phyloP scores from a whole-genome alignment of 2,113 vertebrate genomes.

The Perca schrenkii region DNA sequence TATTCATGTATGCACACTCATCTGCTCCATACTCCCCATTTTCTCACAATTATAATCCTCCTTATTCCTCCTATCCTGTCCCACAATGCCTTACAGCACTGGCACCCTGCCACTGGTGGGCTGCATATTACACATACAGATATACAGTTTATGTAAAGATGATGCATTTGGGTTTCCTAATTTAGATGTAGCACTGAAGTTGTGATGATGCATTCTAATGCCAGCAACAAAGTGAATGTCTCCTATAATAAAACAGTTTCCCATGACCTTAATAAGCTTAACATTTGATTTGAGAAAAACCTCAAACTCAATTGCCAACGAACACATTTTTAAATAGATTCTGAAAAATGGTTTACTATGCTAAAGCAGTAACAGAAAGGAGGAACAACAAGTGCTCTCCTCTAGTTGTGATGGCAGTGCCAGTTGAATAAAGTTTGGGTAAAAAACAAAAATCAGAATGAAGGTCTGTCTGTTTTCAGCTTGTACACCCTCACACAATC shows the following conservation, averaged over 20 bases:
- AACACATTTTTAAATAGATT: background rate
- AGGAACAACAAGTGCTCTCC: conserved; percentile 1
- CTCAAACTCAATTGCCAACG: background rate
- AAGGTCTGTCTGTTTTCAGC: conserved; percentile 1
- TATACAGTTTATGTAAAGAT: conserved; percentile 13
- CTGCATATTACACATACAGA: conserved; percentile 17
- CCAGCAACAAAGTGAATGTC: background rate
- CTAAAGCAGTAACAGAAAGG: background rate
- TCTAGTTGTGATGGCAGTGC: conserved; percentile 20
- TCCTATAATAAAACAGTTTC: background rate
- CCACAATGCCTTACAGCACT: conserved; percentile 29
- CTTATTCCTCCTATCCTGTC: conserved; percentile 32
- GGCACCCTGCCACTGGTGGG: conserved; percentile 11
- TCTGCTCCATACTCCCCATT: conserved; percentile 61
- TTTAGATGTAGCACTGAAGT: conserved; percentile 12
- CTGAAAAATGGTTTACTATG: background rate
- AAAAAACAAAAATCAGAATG: background rate
- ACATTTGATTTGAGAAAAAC: background rate
- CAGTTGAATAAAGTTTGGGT: background rate
- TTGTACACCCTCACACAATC: background rate
- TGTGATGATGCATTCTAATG: background rate
- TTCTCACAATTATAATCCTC: conserved; percentile 60
- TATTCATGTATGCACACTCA: conserved; percentile 79
- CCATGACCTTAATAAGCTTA: background rate
- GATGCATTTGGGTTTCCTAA: background rate